phyloP scores from a whole-genome alignment of 2,888 invertebrate species.

The Nomada fucata region DNA sequence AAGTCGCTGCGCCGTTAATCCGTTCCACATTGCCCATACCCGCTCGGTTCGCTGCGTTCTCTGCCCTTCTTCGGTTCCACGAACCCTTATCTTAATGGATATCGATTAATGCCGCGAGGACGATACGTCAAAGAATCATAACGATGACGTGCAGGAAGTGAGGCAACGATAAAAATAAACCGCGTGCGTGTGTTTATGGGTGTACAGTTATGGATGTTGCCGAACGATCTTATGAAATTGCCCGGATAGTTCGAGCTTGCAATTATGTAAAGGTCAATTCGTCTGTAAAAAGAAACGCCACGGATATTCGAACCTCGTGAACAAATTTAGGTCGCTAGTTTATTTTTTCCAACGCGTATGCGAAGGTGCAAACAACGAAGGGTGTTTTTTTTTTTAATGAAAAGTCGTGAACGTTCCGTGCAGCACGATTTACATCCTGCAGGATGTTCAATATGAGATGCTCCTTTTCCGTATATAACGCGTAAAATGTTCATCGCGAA shows the following conservation, averaged over 20 bases:
- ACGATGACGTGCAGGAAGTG: constrained; percentile 7
- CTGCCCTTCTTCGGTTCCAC: constrained; percentile 16
- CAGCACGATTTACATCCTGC: too few species aligned
- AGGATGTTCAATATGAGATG: too few species aligned
- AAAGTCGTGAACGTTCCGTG: not conserved
- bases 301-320: not conserved
- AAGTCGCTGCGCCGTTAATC: constrained; percentile 47
- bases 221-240: not conserved
- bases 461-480: too few species aligned
- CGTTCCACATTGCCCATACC: not conserved
- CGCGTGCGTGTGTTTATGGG: not conserved
- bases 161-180: constrained; percentile 15
- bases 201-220: too few species aligned
- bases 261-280: not conserved
- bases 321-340: not conserved
- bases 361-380: not conserved
- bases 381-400: not conserved
- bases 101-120: constrained; percentile 32
- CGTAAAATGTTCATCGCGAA: not conserved
- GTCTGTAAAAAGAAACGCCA: not conserved
- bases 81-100: constrained; percentile 40
- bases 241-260: not conserved
- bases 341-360: not conserved
- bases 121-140: constrained; percentile 30
- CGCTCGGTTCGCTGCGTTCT: constrained; percentile 9